Evolutionary conservation across 1,140 invertebrate species (phyloP), one percentile per base, ranked within the genome.

Genomic region (Lepidostoma basale): DNA sequence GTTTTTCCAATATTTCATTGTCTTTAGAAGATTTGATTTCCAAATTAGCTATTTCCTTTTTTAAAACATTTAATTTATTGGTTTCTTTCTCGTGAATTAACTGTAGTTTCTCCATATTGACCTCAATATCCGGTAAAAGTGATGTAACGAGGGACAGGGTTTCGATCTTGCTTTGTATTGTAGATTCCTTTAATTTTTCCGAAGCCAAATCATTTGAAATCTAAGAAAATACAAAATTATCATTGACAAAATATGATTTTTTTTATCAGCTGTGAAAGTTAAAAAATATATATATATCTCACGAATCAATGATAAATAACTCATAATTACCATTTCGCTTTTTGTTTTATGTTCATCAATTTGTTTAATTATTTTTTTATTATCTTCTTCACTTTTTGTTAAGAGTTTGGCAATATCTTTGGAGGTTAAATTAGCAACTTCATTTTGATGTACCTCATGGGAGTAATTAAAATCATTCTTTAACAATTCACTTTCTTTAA

Each of bases 1-100:
- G 85, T 79, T 78, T 85, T 84, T 42, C 83, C 82, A n/a, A 84
- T 85, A 75, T 83, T 84, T 22, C 62, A n/a, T 26, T 85, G 81
- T 73, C 85, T 83, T 75, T 85, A 85, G 45, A 88, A n/a, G 12
- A 25, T 56, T 65, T 20, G n/a, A 40, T 54, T 40, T 52, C 81
- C 60, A 82, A 76, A 30, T 86, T 74, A 76, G 88, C 47, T 8
- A 72, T 72, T 60, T 68, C 63, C 0, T 66, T 63, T 68, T 72
- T 52, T 9, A 72, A 12, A n/a, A 16, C 28, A 10, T 3, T 0
- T 10, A 72, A 65, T 22, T 56, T 68, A 22, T 49, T 14, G 1
- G 42, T 44, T 39, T 68, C 40, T 56, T 68, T 72, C 12, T 65
- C 28, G 28, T 68, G 54, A 26, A 72, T 58, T 16, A 44, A 9